These are phyloP conservation scores for Heterotilapia buettikoferi DNA, from an alignment of 2,113 vertebrate species.

Conservation along the genomic window DNA sequence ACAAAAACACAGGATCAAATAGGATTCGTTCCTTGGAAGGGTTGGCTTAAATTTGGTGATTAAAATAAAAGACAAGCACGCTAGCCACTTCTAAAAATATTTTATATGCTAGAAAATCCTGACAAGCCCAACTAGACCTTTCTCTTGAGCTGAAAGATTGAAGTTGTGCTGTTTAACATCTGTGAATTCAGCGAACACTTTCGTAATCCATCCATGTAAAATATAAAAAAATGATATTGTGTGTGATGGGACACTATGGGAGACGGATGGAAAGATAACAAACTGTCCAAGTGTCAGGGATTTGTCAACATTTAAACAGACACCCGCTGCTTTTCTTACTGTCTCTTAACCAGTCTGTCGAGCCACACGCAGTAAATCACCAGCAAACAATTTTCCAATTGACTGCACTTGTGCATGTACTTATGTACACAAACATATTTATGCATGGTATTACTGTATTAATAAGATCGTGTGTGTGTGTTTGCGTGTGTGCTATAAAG, in stretches of 20 bases:
- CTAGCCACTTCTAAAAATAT: not conserved
- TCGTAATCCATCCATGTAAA: not conserved
- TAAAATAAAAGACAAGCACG: not conserved
- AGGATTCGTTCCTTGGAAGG: not conserved
- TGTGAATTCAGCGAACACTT: not conserved
- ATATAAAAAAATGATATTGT: not conserved
- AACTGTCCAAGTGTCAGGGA: conserved; percentile 21
- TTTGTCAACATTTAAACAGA: conserved; percentile 33
- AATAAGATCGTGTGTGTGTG: not conserved
- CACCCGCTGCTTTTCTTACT: not conserved
- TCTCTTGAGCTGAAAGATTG: not conserved
- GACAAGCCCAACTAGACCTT: not conserved
- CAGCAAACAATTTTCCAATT: conserved; percentile 44
- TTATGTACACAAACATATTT: not conserved
- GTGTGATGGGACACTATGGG: not conserved
- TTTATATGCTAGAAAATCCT: not conserved
- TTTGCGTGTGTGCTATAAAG: not conserved
- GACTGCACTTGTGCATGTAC: conserved; percentile 24
- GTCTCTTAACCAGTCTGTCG: not conserved
- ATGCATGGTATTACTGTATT: not conserved
- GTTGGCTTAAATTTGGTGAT: not conserved
- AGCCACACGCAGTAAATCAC: conserved; percentile 4
- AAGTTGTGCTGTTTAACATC: not conserved
- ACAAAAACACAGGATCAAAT: not conserved
- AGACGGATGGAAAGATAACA: conserved; percentile 3